Evolutionary conservation across 2,797 vertebrate species (phyloP).

Genomic region (Mus caroli): DNA sequence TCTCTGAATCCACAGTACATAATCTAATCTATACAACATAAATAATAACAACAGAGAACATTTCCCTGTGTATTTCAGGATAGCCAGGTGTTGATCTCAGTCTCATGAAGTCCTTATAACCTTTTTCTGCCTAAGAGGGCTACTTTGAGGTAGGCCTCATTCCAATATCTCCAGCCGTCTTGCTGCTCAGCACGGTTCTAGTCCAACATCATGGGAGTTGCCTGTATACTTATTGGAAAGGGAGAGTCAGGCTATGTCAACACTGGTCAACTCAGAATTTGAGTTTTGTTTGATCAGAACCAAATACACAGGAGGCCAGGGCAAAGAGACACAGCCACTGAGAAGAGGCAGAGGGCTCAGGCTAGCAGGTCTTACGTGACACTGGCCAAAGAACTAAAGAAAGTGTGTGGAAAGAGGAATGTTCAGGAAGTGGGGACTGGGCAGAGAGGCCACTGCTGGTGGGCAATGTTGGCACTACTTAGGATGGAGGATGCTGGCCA

Average conservation of each 20-base stretch:
- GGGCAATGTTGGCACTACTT: neutral
- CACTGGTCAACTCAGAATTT: neutral
- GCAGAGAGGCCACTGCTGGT: neutral
- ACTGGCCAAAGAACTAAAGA: neutral
- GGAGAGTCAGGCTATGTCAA: neutral
- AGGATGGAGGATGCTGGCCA: neutral
- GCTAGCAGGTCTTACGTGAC: neutral
- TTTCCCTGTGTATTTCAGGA: neutral
- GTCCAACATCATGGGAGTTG: too few relatives aligned
- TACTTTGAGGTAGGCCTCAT: neutral
- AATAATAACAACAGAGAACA: fast-evolving
- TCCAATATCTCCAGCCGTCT: too few relatives aligned
- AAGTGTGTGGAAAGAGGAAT: neutral
- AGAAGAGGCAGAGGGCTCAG: neutral
- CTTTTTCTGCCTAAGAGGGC: neutral
- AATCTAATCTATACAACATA: neutral
- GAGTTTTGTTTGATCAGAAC: neutral
- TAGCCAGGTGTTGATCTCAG: fast-evolving
- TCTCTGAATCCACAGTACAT: neutral
- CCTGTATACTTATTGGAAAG: neutral
- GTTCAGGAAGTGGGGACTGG: neutral
- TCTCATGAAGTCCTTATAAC: neutral
- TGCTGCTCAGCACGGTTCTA: neutral
- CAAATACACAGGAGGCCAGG: neutral
- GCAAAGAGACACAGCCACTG: neutral